Evolutionary conservation across 1,140 invertebrate species (phyloP), one percentile per base, ranked within the genome.

Genomic region (Colletes gigas): DNA sequence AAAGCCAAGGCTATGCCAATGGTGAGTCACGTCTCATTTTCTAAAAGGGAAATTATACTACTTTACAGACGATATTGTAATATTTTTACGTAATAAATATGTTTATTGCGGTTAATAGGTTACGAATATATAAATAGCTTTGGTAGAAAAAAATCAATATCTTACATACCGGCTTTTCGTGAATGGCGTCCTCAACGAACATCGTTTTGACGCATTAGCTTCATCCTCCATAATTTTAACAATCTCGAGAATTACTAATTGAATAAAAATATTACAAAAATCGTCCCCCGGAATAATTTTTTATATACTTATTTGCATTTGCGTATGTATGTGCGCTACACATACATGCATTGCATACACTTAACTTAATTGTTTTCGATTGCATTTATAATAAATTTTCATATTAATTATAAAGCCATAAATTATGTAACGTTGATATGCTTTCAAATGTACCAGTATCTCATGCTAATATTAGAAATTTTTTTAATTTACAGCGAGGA

Each of bases 1-100:
- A 84, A 80, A 88, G 59, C 65, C 90, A 90, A 81, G 83, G 73
- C 81, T 91, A 88, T 65, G 50, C 75, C n/a, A 88, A 85, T 66
- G 84, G 90, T 91, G 83, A 77, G 78, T 75, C n/a, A 30, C 17
- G 59, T 30, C 14, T 55, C 12, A 21, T 52, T 10, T 15, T 72
- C 41, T 69, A 19, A 69, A 9, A 47, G 3, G 6, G 12, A 54
- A 54, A 17, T 7, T 39, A 10, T 50, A 50, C 50, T 12, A 12
- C 3, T 50, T 17, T 17, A 19, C 39, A 14, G n/a, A 12, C 54
- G 5, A 54, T 60, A 10, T 47, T 62, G 8, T 9, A 68, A 60
- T 12, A 30, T 19, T 47, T 41, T 6, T 4, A 50, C 14, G 17
- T 19, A n/a, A 0, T 54, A 17, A 9, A 63, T 54, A 21, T 62